These are phyloP conservation scores for Pseudochirops corinnae DNA, from an alignment of 2,797 vertebrate genomes.

Conservation along the genomic window DNA sequence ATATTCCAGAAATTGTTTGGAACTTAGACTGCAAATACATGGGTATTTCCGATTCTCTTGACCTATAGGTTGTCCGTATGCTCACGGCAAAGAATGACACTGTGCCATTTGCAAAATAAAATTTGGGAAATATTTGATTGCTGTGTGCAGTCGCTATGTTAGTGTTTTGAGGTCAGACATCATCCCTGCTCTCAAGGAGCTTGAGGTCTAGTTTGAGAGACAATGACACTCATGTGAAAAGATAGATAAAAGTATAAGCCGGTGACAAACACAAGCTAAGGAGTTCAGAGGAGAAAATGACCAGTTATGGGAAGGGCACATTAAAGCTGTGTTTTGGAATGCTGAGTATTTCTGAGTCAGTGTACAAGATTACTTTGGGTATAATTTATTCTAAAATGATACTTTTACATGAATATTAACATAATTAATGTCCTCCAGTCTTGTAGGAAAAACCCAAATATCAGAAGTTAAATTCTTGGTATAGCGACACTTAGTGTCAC, in stretches of 20 bases:
- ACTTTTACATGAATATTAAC: background rate
- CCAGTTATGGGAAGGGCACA: background rate
- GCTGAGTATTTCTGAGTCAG: slow-evolving; percentile 1
- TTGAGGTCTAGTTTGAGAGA: slow-evolving; percentile 14
- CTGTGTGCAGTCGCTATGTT: background rate
- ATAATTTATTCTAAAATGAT: slow-evolving; percentile 10
- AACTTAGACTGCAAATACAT: background rate
- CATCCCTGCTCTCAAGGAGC: background rate
- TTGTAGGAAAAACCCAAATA: background rate
- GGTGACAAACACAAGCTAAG: background rate
- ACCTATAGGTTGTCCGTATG: background rate
- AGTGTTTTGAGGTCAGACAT: background rate
- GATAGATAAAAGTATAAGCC: slow-evolving; percentile 20
- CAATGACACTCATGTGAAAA: slow-evolving; percentile 24
- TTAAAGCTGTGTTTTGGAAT: background rate
- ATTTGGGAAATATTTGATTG: background rate
- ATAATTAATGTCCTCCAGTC: background rate
- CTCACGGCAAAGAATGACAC: background rate
- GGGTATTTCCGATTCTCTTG: background rate
- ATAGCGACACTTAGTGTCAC: background rate
- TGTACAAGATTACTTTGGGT: background rate
- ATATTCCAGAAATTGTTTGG: background rate
- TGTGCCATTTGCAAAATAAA: background rate
- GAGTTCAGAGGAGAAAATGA: background rate
- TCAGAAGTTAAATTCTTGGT: slow-evolving; percentile 3